phyloP scores from a whole-genome alignment of 92 coral and sea anemone species.

The Micromussa lordhowensis region DNA sequence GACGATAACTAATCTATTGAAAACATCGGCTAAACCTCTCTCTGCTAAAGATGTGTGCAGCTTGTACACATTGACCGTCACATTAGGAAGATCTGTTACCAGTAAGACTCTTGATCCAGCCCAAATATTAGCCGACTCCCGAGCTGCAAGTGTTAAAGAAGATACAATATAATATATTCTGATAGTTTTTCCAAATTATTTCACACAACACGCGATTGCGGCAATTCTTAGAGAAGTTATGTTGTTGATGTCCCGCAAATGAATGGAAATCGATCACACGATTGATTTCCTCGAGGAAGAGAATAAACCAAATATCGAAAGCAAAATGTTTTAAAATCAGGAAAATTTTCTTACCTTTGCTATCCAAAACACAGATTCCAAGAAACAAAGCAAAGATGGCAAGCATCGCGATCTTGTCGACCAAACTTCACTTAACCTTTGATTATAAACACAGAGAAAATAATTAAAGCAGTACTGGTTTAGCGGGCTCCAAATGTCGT shows the following conservation, averaged over 20 bases:
- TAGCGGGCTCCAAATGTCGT: no score
- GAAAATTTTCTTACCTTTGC: constrained; percentile 20
- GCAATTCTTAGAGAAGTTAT: background rate
- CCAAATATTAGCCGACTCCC: background rate
- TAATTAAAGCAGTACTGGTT: background rate
- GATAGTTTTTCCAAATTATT: background rate
- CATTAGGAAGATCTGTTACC: background rate
- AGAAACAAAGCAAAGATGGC: constrained; percentile 13
- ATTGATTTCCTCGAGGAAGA: background rate
- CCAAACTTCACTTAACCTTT: background rate
- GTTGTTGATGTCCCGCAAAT: background rate
- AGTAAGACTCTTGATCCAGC: constrained; percentile 7
- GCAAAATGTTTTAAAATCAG: background rate
- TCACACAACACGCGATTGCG: background rate
- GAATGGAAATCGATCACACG: background rate
- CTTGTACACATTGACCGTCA: constrained; percentile 6
- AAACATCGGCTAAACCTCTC: background rate
- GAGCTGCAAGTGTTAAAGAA: constrained; percentile 6
- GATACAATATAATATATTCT: background rate
- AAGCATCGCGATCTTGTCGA: constrained; percentile 11
- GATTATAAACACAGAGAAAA: background rate
- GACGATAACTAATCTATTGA: background rate
- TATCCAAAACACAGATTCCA: constrained; percentile 8
- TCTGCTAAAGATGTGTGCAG: constrained; percentile 12
- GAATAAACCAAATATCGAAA: background rate